Base-by-base conservation (phyloP, 2,113 vertebrate genomes). In the Malurus melanocephalus region DNA sequence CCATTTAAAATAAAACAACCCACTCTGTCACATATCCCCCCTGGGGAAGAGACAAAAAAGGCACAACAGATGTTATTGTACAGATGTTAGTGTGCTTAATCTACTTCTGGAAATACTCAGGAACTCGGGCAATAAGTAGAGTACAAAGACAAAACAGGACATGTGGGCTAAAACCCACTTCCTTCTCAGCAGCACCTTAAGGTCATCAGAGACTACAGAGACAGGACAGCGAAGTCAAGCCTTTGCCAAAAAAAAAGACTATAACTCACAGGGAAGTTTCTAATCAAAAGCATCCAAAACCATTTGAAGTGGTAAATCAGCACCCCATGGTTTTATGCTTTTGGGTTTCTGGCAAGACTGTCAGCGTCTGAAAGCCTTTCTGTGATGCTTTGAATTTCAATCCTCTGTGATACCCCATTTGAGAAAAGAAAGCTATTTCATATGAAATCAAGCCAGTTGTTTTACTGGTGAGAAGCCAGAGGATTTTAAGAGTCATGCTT, bases 141-240 rank as follows among this genome's bases (percentile, higher is more conserved):
- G 73, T 15, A 80, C 38, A 86, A 86, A 27, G 21, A 45, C 72
- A 86, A 80, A 88, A 87, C 69, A 91, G 73, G 90, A 91, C 83
- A 86, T 0, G 5, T 28, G 43, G 62, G 62, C 51, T 81, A 84
- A 84, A 89, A 15, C 19, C 43, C 43, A 48, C 46, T 94, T 92
- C 92, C 83, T 94, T 69, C 48, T 56, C 55, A 84, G 61, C 55
- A 64, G 68, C 66, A 85, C 61, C 42, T 51, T 68, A 64, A 81
- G 57, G 65, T 62, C 51, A 65, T 32, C 33, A 83, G 30, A 32
- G 57, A 77, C 33, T 51, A 65, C 26, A 81, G 20, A 78, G 32
- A 51, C 8, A 67, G 38, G 23, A 53, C 30, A 43, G 24, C 24
- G 65, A 78, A 55, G 27, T 13, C 16, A 71, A 57, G 28, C 11